Evolutionary conservation across 1,140 invertebrate species (phyloP), one percentile per base, ranked within the genome.

Genomic region (Lamellibrachia luymesi): DNA sequence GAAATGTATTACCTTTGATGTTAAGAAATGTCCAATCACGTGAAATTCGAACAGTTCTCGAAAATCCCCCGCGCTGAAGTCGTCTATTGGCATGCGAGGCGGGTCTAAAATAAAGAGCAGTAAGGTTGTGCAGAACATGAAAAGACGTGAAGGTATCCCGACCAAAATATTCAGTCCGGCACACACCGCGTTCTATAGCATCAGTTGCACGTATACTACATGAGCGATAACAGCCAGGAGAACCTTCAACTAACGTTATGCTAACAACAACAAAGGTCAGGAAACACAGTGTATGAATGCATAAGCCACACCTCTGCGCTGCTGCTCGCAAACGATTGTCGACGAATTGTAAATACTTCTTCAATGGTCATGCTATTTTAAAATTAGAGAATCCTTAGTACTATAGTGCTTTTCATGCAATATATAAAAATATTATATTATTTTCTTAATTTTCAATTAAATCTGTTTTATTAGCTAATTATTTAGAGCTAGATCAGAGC

Each of bases 11-110:
- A 95, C 95, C 94, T 96, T 96, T 17, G 94, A 90, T 92, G 94
- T 93, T 22, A 95, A 93, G 92, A 96, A 96, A 92, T 95, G 95
- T 50, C 94, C 95, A 50, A 95, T 92, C 52, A 96, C 92, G 93
- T 96, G 96, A 50, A 95, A 27, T 92, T 95, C 94, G 8, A 95
- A 93, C 0, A 96, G 93, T 51, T 93, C 64, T 91, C 94, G 92
- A 92, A 96, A 95, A 90, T 96, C 95, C n/a, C 95, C 95, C 52
- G 94, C 94, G 91, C 93, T 94, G 92, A 96, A 94, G 13, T 96
- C 95, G 94, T 96, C 96, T 92, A 96, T 96, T 25, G 94, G 90
- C 89, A 93, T 94, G 56, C 94, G 94, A 25, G 94, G 93, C 13
- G 96, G 96, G 94, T 96, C 95, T 95, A 94, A 17, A 80, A 80